Base-by-base conservation (phyloP, 2,797 vertebrate genomes). In the Amblyraja radiata region DNA sequence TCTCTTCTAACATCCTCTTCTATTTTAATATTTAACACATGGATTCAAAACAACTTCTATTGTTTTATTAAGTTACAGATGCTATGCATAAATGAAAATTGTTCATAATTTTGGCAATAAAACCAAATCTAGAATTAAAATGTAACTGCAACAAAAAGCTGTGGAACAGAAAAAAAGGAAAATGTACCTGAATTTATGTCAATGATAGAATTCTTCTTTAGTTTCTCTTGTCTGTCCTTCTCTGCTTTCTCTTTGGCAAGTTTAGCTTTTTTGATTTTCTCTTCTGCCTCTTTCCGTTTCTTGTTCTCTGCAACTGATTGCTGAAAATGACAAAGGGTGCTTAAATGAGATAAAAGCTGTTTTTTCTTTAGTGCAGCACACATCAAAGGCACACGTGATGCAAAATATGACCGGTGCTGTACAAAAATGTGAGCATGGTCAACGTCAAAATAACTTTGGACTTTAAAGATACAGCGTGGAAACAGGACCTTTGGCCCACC, bases 231-330 rank as follows among this genome's bases (percentile, higher is more conserved):
- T 39, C 96, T 96, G 93, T 98, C 96, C 95, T 97, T 97, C 94
- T 98, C 97, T 0, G 97, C 97, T 94, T 97, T 97, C 94, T 98
- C 98, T 94, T 96, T 96, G 0, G 96, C 97, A 94, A 98, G 95
- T 94, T 97, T 97, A 93, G 97, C 97, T 94, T 16, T 93, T 84
- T 95, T 95, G 93, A 97, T 97, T 94, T 97, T 99, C 94, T 99
- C 98, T 93, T 98, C 98, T 0, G 96, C 95, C 95, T 98, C 98
- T 92, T 94, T 97, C 68, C 95, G 95, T 94, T 97, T 98, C 94
- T 97, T 96, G 94, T 97, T 97, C 93, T 97, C 98, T 94, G 94
- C 96, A 79, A 97, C 96, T 0, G 97, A 97, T 98, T 98, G 97
- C 98, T 98, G 96, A 14, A 93, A 18, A 93, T 46, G 79, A n/a